These are phyloP conservation scores for Chrysolina haemoptera DNA, from an alignment of 2,888 invertebrate species.

Conservation along the genomic window DNA sequence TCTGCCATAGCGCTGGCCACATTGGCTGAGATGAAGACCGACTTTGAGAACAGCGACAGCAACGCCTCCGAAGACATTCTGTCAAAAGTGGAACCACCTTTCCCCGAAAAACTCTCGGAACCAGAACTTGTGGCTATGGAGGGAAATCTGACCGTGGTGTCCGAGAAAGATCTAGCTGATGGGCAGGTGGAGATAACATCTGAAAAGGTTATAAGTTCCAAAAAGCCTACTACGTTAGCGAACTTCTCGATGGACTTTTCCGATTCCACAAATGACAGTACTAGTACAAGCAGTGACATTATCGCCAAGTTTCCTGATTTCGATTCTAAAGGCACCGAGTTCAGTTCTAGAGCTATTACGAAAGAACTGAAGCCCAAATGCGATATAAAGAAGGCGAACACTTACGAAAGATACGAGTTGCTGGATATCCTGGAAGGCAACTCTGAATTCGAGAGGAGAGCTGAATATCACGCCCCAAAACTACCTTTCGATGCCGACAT, in stretches of 20 bases:
- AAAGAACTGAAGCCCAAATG: conserved; percentile 50
- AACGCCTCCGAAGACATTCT: conserved; percentile 32
- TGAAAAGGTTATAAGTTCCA: conserved; percentile 58
- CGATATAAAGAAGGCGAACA: conserved; percentile 41
- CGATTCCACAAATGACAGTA: conserved; percentile 54
- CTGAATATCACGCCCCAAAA: conserved; percentile 24
- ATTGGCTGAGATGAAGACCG: conserved; percentile 46
- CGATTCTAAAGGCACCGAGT: conserved; percentile 48
- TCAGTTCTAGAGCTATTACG: conserved; percentile 50
- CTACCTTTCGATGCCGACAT: conserved; percentile 46
- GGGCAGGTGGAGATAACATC: conserved; percentile 73
- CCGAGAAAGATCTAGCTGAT: conserved; percentile 66
- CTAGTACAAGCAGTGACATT: conserved; percentile 33
- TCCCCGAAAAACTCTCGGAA: conserved; percentile 44
- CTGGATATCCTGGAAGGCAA: conserved; percentile 57
- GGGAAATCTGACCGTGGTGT: conserved; percentile 74
- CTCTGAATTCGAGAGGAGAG: conserved; percentile 46
- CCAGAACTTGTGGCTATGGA: conserved; percentile 69
- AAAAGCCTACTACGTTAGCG: conserved; percentile 62
- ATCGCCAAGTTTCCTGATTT: conserved; percentile 30
- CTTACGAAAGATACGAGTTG: conserved; percentile 53
- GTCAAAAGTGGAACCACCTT: conserved; percentile 25
- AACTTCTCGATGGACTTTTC: conserved; percentile 67
- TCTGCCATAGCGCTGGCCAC: conserved; percentile 51
- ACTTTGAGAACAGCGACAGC: conserved; percentile 36